phyloP scores from a whole-genome alignment of 1,140 invertebrate species.

The Leptonema lineaticorne region DNA sequence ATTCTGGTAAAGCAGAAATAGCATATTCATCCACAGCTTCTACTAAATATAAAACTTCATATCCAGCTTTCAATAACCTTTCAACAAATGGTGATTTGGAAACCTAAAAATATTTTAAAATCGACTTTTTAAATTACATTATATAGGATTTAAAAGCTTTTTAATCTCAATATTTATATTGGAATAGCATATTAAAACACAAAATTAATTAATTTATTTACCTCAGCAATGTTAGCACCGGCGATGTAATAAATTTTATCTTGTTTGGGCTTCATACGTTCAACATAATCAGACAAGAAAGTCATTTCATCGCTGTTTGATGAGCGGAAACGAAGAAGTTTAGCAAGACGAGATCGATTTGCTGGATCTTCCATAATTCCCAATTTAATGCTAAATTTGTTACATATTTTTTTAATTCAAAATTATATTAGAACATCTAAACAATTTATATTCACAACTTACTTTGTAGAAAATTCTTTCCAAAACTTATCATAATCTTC shows the following conservation, averaged over 20 bases:
- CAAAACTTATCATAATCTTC: slow-evolving; percentile 95
- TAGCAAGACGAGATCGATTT: slow-evolving; percentile 93
- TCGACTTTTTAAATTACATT: background rate
- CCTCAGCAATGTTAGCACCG: slow-evolving; percentile 81
- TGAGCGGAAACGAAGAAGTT: slow-evolving; percentile 89
- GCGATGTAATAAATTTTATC: slow-evolving; percentile 97
- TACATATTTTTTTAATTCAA: slow-evolving; percentile 20
- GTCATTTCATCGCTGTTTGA: slow-evolving; percentile 70
- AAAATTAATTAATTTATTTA: slow-evolving; percentile 24
- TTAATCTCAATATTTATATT: background rate
- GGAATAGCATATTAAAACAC: background rate
- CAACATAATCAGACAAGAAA: slow-evolving; percentile 86
- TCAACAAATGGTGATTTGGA: slow-evolving; percentile 95
- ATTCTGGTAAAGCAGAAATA: slow-evolving; percentile 96
- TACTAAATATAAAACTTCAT: slow-evolving; percentile 93
- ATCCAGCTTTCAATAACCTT: slow-evolving; percentile 88
- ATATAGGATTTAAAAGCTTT: background rate
- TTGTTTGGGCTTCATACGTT: slow-evolving; percentile 97
- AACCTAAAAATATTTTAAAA: slow-evolving; percentile 52
- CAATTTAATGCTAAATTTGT: slow-evolving; percentile 78
- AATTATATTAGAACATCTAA: slow-evolving; percentile 1
- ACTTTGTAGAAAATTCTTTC: slow-evolving; percentile 99
- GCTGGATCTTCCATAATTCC: slow-evolving; percentile 97
- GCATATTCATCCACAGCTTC: slow-evolving; percentile 99
- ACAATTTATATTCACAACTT: slow-evolving; percentile 46